These are phyloP conservation scores for Ctenopoma multispine DNA, from an alignment of 2,797 vertebrate species.

Conservation along the genomic window DNA sequence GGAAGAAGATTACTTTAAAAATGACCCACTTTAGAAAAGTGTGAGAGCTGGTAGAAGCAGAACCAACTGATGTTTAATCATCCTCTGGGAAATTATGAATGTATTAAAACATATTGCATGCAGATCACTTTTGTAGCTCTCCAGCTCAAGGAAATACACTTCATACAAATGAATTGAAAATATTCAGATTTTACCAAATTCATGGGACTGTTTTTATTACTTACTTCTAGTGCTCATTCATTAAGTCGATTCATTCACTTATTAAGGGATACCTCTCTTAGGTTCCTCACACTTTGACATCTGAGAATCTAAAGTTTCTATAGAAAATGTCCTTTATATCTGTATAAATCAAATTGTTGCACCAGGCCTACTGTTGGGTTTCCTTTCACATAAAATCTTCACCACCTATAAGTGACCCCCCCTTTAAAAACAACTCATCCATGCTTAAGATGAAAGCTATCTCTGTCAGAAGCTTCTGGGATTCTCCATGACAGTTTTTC, in stretches of 20 bases:
- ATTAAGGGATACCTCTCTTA: background rate
- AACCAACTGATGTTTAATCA: constrained; percentile 26
- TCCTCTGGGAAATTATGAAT: constrained; percentile 47
- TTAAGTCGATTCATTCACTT: background rate
- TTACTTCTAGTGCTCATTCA: background rate
- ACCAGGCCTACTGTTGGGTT: background rate
- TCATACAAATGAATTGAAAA: background rate
- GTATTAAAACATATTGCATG: constrained; percentile 22
- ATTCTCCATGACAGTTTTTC: constrained; percentile 35
- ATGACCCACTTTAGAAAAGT: constrained; percentile 49
- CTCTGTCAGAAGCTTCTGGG: constrained; percentile 26
- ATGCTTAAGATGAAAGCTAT: constrained; percentile 47
- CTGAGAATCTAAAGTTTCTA: background rate
- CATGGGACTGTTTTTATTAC: background rate
- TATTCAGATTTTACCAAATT: background rate
- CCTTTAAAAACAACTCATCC: constrained; percentile 22
- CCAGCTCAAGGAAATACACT: constrained; percentile 1
- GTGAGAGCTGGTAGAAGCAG: constrained; percentile 32
- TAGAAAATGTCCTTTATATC: constrained; percentile 22
- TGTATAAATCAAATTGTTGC: constrained; percentile 14
- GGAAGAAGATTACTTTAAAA: constrained; percentile 42
- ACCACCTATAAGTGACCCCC: constrained; percentile 25
- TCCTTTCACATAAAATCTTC: constrained; percentile 24
- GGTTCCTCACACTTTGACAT: background rate
- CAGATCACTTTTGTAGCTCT: constrained; percentile 35